Base-by-base conservation (phyloP, 2,888 invertebrate species). In the Teleogryllus oceanicus region DNA sequence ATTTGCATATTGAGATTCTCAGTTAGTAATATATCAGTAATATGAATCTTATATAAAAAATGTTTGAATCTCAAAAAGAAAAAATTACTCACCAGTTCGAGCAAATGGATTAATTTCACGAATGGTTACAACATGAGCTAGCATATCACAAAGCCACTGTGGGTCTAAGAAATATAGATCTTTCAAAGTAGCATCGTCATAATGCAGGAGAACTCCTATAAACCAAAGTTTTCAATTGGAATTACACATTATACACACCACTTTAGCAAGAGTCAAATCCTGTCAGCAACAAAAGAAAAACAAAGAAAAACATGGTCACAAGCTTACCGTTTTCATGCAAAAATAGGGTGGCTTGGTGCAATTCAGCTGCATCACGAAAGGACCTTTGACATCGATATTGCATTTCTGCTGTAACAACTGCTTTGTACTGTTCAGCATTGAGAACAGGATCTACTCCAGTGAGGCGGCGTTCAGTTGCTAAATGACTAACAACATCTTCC, bases 61-160 rank as follows among this genome's bases (percentile, higher is more conserved):
- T 49, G 13, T 49, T 49, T 37, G 37, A 37, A 8, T 77, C n/a
- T 77, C 12, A 13, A 49, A 50, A 80, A 77, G 11, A 75, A 75
- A 76, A n/a, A 77, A 76, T 37, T 16, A 81, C 83, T 82, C 83
- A 88, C 96, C 98, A 81, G 94, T 94, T 83, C 93, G 90, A 0
- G 96, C 97, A 86, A 98, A 98, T 0, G 97, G 97, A 89, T 98
- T 98, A 83, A 98, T 96, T 88, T 98, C 98, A n/a, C 97, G 88
- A 24, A 98, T 96, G 0, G 98, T 97, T 62, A 99, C 96, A 1
- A 99, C 97, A 86, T 97, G 97, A 0, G 99, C 98, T 74, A 99
- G 87, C 91, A 98, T 95, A 87, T 99, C 99, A 87, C 98, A 99
- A 75, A 99, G 90, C 99, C 99, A 99, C 87, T 99, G 99, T 0